Base-by-base conservation (phyloP, 2,113 vertebrate genomes). In the Beaufortia kweichowensis region DNA sequence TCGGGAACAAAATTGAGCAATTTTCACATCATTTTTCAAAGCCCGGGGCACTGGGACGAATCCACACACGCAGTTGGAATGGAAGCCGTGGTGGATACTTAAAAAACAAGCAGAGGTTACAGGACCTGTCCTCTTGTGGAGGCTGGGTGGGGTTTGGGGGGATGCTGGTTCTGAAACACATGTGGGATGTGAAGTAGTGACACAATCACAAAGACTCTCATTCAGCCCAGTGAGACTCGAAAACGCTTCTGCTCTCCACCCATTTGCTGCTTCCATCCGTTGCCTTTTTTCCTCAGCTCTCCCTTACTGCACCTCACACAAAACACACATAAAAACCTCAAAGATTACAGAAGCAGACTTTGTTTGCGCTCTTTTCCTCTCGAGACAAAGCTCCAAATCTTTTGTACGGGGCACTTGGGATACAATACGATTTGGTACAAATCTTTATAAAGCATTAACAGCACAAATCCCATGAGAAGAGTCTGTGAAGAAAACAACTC, bases 151-250 rank as follows among this genome's bases (percentile, higher is more conserved):
- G 14, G 55, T 61, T 41, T 23, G 46, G 9, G 43, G 48, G 24
- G 26, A 33, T n/a, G 56, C 23, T 62, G 76, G 64, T 46, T 74
- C 57, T 77, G 65, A 66, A 66, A 70, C 76, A 73, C 67, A 73
- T 85, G 74, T 77, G 77, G 84, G 77, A 79, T 76, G 77, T 64
- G 53, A 21, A 63, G 57, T 61, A 41, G 74, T 78, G 75, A 74
- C 70, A 80, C 41, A 64, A 74, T 48, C 31, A 85, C 79, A 85
- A 85, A 85, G 82, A 60, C 67, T 56, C 28, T 66, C 78, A 80
- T 85, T 85, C 79, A 83, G 77, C 48, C 46, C 64, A 33, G 59
- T 61, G 28, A 61, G 71, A 29, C 77, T 80, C 41, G 70, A 76
- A 70, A 76, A 73, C 65, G 39, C 31, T 4, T 66, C 57, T n/a